These are phyloP conservation scores for Dolichoris vasculosae DNA, from an alignment of 1,140 invertebrate genomes.

Conservation along the genomic window DNA sequence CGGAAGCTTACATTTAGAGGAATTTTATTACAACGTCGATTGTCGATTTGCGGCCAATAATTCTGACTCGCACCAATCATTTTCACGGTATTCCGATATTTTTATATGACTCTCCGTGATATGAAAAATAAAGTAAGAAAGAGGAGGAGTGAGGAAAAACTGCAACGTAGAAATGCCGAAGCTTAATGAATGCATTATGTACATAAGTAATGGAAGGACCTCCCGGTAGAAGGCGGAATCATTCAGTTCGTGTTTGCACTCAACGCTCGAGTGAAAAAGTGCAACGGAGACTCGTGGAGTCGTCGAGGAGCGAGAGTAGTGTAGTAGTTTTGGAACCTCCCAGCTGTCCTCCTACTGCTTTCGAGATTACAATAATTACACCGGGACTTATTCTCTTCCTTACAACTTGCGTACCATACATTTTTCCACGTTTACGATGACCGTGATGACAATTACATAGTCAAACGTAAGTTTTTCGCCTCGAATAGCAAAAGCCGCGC, in stretches of 20 bases:
- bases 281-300: not conserved
- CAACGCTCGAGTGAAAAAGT: conserved; percentile 14
- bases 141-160: not conserved
- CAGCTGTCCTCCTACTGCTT: conserved; percentile 67
- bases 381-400: conserved; percentile 59
- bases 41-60: not conserved
- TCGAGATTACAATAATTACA: conserved; percentile 69
- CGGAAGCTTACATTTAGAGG: not conserved
- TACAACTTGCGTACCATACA: not conserved
- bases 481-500: conserved; percentile 42
- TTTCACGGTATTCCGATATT: not conserved
- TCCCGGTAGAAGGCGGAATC: conserved; percentile 62
- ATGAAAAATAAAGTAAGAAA: not conserved
- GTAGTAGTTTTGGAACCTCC: conserved; percentile 59
- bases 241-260: not conserved
- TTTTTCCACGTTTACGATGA: conserved; percentile 6
- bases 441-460: conserved; percentile 58
- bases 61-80: not conserved
- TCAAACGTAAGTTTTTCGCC: conserved; percentile 58
- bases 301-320: conserved; percentile 48
- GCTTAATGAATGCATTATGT: not conserved
- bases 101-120: not conserved
- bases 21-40: not conserved
- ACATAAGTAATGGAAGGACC: conserved; percentile 54
- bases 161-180: not conserved